phyloP scores from a whole-genome alignment of 2,888 invertebrate genomes.

The Acanthococcus lagerstroemiae region DNA sequence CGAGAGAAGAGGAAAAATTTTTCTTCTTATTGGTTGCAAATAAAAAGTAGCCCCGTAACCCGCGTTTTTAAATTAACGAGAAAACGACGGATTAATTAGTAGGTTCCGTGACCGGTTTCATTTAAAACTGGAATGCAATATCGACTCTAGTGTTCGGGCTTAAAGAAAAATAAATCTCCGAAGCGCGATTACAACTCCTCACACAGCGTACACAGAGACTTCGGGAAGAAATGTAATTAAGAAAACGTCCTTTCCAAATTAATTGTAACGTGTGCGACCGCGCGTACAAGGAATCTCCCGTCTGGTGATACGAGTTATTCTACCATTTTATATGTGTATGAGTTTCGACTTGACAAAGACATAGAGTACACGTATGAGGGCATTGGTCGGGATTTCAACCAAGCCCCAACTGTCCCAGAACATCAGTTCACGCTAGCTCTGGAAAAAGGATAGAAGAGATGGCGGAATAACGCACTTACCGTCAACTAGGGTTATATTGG shows the following conservation, averaged over 20 bases:
- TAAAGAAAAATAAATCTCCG: conserved; percentile 1
- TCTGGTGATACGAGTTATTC: no score
- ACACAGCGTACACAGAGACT: background rate
- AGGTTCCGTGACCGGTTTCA: conserved; percentile 28
- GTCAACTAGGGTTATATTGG: no score
- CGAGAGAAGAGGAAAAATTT: background rate
- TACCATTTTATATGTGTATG: no score
- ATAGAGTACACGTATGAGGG: no score
- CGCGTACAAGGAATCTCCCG: no score
- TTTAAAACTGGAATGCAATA: conserved; percentile 18
- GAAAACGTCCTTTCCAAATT: background rate
- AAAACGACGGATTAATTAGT: conserved; percentile 23
- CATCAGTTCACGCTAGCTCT: no score
- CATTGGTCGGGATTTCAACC: no score
- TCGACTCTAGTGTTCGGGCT: background rate
- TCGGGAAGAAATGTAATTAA: background rate
- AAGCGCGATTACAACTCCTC: conserved; percentile 5
- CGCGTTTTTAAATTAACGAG: conserved; percentile 18
- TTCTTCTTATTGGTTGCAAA: conserved; percentile 6
- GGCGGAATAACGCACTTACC: no score
- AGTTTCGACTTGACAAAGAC: no score
- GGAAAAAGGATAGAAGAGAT: no score
- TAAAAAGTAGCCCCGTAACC: conserved; percentile 19
- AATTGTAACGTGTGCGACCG: no score
- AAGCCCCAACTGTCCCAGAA: no score